phyloP scores from a whole-genome alignment of 2,797 vertebrate species.

The Halcyon smyrnensis region DNA sequence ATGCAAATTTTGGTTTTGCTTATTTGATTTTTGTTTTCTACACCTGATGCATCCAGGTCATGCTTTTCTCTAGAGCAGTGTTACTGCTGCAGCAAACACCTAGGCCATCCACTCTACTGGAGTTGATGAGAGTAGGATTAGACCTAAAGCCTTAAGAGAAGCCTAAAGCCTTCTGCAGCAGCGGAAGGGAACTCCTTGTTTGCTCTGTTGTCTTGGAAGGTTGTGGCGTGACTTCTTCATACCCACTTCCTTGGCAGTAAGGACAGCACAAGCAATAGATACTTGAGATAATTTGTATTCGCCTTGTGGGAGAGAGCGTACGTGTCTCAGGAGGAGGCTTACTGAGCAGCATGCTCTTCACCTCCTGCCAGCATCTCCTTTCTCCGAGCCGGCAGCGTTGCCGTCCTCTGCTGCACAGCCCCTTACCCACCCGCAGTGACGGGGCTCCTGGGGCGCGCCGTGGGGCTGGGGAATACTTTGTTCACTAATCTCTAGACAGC shows the following conservation, averaged over 20 bases:
- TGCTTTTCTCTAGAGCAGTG: neutral
- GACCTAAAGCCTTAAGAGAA: neutral
- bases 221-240: neutral
- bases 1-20: neutral
- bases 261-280: neutral
- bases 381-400: fast-evolving
- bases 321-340: neutral
- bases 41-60: fast-evolving
- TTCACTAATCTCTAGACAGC: neutral
- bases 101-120: neutral
- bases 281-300: neutral
- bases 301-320: neutral
- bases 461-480: neutral
- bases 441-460: fast-evolving
- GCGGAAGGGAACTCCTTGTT: neutral
- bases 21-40: neutral
- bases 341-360: neutral
- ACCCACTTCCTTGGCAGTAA: neutral
- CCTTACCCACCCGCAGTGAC: fast-evolving
- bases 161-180: neutral
- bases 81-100: neutral
- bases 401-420: neutral
- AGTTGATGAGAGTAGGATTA: neutral
- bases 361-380: neutral
- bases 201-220: neutral